Evolutionary conservation across 2,113 vertebrate genomes (phyloP), one percentile per base, ranked within the genome.

Genomic region (Neopipo cinnamomea): DNA sequence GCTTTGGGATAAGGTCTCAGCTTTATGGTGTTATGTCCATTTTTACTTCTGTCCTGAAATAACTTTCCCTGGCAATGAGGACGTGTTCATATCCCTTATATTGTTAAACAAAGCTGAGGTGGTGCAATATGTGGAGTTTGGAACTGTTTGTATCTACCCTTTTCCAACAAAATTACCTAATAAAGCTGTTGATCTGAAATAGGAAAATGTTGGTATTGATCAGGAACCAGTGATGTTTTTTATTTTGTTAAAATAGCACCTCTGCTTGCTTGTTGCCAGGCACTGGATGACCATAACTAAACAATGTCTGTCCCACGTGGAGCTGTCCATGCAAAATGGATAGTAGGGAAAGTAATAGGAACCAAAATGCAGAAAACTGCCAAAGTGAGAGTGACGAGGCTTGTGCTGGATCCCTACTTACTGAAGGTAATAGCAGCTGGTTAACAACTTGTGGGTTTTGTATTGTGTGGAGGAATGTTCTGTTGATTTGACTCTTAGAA

Each of bases 311-410:
- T 95, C 10, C 98, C 97, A 89, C 98, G 98, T 41, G 98, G 97
- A 59, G 96, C 98, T 30, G 98, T 99, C 63, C 99, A 99, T 82
- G 99, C 99, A 31, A 99, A 98, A 95, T 99, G 99, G 99, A 96
- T 99, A 55, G 98, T 99, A 49, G 99, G 99, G 47, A 98, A 98
- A 96, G 99, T 99, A 4, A 99, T 99, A 68, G 99, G 99, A 63
- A 99, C 99, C 81, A 99, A 99, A 94, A 99, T 99, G 99, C 93
- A 75, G 62, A 99, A 99, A 96, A 99, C 99, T 6, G 99, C 99
- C 24, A 99, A 99, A 98, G 99, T 99, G 84, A 98, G 99, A 96
- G 99, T 99, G 14, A 99, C 99, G 0, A 98, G 99, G 82, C 98
- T 99, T 13, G 99, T 99, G 81, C 95, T 99, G 88, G 99, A 99